Conservation (phyloP, 2,113 vertebrate species). For the Daboia siamensis region DNA sequence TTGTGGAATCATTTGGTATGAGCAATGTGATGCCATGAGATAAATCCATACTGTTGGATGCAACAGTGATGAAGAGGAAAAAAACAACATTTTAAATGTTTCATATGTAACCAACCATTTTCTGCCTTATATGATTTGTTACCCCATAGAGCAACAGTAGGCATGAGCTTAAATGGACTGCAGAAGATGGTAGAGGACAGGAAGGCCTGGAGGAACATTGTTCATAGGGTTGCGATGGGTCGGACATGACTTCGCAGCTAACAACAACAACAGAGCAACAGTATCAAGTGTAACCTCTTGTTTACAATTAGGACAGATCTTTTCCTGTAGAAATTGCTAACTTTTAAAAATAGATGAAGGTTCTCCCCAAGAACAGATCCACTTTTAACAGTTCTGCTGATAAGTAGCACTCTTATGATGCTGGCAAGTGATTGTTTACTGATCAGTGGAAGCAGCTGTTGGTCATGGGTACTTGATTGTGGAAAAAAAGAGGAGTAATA, state of each 20-base stretch:
- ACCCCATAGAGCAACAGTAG: neutral
- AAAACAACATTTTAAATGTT: neutral
- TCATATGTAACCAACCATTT: neutral
- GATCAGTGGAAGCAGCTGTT: neutral
- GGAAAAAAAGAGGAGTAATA: neutral
- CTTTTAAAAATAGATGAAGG: neutral
- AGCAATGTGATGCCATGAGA: neutral
- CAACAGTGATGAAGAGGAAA: neutral
- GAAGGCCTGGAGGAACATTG: no score
- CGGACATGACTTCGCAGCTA: no score
- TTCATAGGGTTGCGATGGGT: no score
- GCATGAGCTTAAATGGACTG: no score
- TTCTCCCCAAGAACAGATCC: conserved; percentile 1
- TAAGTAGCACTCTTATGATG: neutral
- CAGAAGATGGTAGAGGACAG: no score
- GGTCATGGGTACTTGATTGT: neutral
- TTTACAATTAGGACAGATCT: neutral
- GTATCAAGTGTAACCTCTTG: neutral
- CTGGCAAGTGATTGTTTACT: neutral
- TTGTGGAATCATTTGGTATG: neutral
- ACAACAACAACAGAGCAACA: neutral
- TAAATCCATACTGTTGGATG: neutral
- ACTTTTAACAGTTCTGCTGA: neutral
- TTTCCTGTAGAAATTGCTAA: neutral
- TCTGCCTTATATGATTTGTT: neutral